phyloP scores from a whole-genome alignment of 2,113 vertebrate genomes.

The Hemichromis elongatus region DNA sequence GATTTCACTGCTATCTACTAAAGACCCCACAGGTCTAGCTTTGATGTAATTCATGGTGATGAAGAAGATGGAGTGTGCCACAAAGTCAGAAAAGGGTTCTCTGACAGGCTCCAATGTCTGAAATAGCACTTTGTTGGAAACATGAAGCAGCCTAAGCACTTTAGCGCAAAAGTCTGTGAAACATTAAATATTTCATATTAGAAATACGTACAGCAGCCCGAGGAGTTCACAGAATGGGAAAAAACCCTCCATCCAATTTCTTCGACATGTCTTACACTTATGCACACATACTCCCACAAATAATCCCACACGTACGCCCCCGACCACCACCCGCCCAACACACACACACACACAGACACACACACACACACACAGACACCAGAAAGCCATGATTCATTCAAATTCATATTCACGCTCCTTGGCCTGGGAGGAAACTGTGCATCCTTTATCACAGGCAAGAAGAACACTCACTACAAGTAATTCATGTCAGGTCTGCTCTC shows the following conservation, averaged over 20 bases:
- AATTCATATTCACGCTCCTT: slow-evolving; percentile 9
- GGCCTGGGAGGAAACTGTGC: slow-evolving; percentile 8
- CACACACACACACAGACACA: not conserved
- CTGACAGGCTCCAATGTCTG: not conserved
- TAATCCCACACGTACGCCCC: not conserved
- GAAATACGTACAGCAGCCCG: not conserved
- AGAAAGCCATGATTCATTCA: slow-evolving; percentile 29
- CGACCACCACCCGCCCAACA: not conserved
- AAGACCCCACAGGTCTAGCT: not conserved
- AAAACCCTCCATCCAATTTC: not conserved
- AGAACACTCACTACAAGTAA: not conserved
- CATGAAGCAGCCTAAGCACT: not conserved
- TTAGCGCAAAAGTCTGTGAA: not conserved
- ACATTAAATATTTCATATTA: not conserved
- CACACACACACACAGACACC: not conserved
- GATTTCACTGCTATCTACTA: not conserved
- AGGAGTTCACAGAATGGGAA: not conserved
- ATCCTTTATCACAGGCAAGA: slow-evolving; percentile 13
- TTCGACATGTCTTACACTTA: not conserved
- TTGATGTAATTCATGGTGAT: not conserved
- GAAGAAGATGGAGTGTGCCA: not conserved
- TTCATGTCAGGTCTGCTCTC: slow-evolving; percentile 3
- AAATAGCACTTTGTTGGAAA: not conserved
- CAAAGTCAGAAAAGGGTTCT: not conserved
- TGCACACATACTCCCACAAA: not conserved